Base-by-base conservation (phyloP, 2,113 vertebrate genomes). In the Phylloscopus trochilus region DNA sequence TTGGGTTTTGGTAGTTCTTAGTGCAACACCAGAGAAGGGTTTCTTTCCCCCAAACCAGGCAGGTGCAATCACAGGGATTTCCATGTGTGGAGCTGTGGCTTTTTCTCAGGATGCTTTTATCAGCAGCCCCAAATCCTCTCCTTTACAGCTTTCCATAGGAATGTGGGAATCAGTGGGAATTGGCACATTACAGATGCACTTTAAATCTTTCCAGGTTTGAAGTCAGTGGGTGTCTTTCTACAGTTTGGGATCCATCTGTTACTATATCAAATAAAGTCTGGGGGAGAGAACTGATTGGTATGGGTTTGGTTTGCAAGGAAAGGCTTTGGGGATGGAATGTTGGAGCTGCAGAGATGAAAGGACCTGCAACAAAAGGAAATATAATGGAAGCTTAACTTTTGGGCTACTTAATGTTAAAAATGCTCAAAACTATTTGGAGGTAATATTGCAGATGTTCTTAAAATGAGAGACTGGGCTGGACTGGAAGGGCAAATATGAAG, bases 241-340 rank as follows among this genome's bases (percentile, higher is more conserved):
- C 85, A 90, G 85, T 78, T 93, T 80, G 90, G 76, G 62, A 83
- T 96, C 88, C 93, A 96, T 96, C 93, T 96, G 93, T 78, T 92
- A 83, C 92, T 89, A 31, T 15, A 63, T 56, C 92, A 75, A 69
- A 87, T 76, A 66, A 89, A 91, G 52, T 41, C 41, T 33, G 46
- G 46, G 28, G 31, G 41, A 80, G 62, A 73, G 35, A 83, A 33
- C 27, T 82, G 31, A 5, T 0, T 85, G 82, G 12, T 35, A 4
- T 23, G 56, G 4, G 31, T 56, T 93, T 67, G 72, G 55, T 41
- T 87, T 69, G 26, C 35, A 63, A 51, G 83, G 67, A 67, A 75
- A 90, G 56, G 31, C 1, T 2, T 17, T n/a, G 66, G 72, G 59
- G 11, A 8, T 83, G 88, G 78, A 75, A 53, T 1, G 0, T 2